Conservation (phyloP, 2,888 invertebrate species). For the Blomia tropicalis region DNA sequence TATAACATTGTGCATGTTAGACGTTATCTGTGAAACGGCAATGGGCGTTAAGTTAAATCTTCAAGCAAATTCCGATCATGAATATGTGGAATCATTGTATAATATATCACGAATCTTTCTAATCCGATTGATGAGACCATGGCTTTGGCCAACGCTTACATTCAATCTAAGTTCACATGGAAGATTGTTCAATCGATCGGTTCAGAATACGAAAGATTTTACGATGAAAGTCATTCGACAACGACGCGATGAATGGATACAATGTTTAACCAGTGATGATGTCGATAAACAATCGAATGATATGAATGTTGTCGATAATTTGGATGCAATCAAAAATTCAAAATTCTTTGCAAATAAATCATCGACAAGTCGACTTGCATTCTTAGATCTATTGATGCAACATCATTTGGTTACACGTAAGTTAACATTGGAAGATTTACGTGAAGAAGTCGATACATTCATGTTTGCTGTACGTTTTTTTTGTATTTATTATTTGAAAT, state of each 20-base stretch:
- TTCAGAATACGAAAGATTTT: conserved; percentile 47
- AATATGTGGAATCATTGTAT: conserved; percentile 24
- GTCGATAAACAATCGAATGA: neutral
- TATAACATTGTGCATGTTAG: conserved; percentile 30
- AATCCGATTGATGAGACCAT: conserved; percentile 38
- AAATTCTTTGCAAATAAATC: conserved; percentile 7
- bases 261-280: neutral
- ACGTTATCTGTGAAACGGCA: conserved; percentile 31
- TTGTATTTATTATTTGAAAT: neutral
- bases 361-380: conserved; percentile 33
- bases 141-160: conserved; percentile 42
- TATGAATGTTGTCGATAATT: neutral
- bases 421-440: conserved; percentile 36
- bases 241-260: conserved; percentile 17
- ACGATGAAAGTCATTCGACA: conserved; percentile 35
- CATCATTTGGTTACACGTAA: conserved; percentile 32
- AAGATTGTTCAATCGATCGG: conserved; percentile 41
- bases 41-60: conserved; percentile 30
- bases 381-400: conserved; percentile 39
- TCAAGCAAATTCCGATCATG: conserved; percentile 27
- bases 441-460: conserved; percentile 39
- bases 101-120: conserved; percentile 39
- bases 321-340: conserved; percentile 14
- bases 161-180: conserved; percentile 38
- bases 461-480: conserved; percentile 28